Conservation (phyloP, 92 coral and sea anemone species). For the Bergia sp. region DNA sequence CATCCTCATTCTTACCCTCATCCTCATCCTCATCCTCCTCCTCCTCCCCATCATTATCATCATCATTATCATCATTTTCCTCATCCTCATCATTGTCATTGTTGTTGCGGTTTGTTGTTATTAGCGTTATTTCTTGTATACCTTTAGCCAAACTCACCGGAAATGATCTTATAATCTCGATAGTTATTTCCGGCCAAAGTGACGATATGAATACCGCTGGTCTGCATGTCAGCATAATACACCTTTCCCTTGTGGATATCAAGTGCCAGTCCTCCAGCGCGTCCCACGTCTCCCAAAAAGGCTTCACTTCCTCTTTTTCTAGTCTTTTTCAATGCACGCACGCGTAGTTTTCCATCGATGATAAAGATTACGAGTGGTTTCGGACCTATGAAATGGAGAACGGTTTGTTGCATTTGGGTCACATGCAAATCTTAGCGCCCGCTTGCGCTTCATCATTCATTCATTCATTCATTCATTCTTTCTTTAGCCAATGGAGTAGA, state of each 20-base stretch:
- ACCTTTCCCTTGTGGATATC: slow-evolving; percentile 13
- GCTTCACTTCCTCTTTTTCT: background rate
- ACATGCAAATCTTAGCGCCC: too few relatives aligned
- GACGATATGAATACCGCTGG: slow-evolving; percentile 11
- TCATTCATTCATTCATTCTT: too few relatives aligned
- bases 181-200: slow-evolving; percentile 17
- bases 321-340: background rate
- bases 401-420: too few relatives aligned
- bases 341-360: slow-evolving; percentile 9
- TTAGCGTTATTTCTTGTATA: too few relatives aligned
- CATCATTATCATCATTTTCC: background rate
- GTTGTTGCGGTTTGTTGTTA: background rate
- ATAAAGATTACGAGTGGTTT: slow-evolving; percentile 8
- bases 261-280: slow-evolving; percentile 38
- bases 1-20: too few relatives aligned
- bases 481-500: too few relatives aligned
- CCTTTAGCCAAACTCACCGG: background rate
- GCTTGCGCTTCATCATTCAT: too few relatives aligned
- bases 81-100: background rate
- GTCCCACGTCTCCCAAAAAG: slow-evolving; percentile 26
- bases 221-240: slow-evolving; percentile 37
- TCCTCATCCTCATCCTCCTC: background rate
- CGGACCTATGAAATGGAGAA: slow-evolving; percentile 6
- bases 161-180: slow-evolving; percentile 2
- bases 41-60: background rate